Conservation (phyloP, 1,140 invertebrate genomes). For the Drosophila repletoides region DNA sequence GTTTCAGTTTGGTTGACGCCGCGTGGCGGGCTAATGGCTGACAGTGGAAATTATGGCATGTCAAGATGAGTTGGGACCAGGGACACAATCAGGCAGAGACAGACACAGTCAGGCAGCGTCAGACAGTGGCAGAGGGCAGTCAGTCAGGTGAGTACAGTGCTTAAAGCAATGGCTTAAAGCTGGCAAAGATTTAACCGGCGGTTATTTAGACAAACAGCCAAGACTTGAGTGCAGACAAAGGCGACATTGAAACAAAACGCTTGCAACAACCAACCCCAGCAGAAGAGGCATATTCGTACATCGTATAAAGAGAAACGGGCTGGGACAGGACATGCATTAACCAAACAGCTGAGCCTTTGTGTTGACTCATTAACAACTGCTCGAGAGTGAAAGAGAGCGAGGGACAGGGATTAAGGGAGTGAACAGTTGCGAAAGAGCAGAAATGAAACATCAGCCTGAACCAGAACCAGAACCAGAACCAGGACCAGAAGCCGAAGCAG, state of each 20-base stretch:
- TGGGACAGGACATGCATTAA: conserved; percentile 58
- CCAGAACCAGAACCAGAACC: conserved; percentile 10
- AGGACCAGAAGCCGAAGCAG: conserved; percentile 15
- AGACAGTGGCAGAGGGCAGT: background rate
- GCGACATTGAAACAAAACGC: conserved; percentile 43
- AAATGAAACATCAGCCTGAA: conserved; percentile 73
- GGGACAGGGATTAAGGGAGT: no score
- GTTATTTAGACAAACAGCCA: conserved; percentile 39
- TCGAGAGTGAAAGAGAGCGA: conserved; percentile 21
- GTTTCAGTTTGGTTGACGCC: conserved; percentile 12
- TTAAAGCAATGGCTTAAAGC: conserved; percentile 34
- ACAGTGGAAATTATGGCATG: conserved; percentile 24
- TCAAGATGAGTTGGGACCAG: background rate
- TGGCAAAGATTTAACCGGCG: conserved; percentile 32
- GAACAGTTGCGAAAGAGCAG: conserved; percentile 27
- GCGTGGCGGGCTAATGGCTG: conserved; percentile 24
- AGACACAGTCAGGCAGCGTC: no score
- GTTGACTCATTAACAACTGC: conserved; percentile 79
- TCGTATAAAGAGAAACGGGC: conserved; percentile 13
- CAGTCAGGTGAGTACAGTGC: conserved; percentile 28
- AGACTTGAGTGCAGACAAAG: conserved; percentile 40
- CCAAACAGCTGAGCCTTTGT: conserved; percentile 78
- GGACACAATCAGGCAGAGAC: background rate
- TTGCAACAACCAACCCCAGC: conserved; percentile 27
- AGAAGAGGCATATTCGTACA: background rate